A percentile compares a stretch with the other conserved stretches of the same genome.
phyloP scores from a whole-genome alignment of 2,888 invertebrate species.

The Nesidiocoris tenuis region DNA sequence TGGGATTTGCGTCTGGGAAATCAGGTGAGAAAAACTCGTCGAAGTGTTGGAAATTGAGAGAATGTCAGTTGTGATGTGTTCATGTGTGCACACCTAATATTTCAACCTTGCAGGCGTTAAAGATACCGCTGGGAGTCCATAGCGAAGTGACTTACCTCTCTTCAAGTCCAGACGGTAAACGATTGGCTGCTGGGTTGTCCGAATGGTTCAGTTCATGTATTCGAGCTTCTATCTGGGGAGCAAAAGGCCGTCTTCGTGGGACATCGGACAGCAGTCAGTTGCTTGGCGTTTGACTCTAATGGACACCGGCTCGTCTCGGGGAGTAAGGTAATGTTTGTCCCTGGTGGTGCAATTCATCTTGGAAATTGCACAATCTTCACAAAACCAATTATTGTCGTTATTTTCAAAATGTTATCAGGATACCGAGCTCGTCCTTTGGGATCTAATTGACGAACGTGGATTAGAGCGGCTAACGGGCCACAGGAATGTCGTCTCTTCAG shows the following conservation, averaged over 20 bases:
- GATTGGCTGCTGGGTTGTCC: constrained; percentile 88
- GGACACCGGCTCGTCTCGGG: constrained; percentile 88
- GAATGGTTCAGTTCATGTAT: constrained; percentile 84
- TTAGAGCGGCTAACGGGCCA: constrained; percentile 87
- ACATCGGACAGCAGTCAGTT: constrained; percentile 81
- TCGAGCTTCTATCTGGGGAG: constrained; percentile 72
- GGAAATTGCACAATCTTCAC: too few relatives aligned
- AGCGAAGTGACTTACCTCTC: constrained; percentile 71
- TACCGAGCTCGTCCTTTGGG: constrained; percentile 92
- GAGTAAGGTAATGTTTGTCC: constrained; percentile 65
- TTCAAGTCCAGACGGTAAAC: constrained; percentile 71
- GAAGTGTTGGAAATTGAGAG: too few relatives aligned
- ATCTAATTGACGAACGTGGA: constrained; percentile 88
- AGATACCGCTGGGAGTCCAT: constrained; percentile 59
- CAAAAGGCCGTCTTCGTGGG: constrained; percentile 74
- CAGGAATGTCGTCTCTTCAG: constrained; percentile 83
- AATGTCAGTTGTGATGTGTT: too few relatives aligned
- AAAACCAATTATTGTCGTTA: too few relatives aligned
- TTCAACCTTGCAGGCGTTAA: constrained; percentile 29
- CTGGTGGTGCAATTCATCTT: too few relatives aligned
- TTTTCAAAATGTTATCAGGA: constrained; percentile 71
- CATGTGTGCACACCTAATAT: too few relatives aligned
- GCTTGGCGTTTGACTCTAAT: constrained; percentile 76
- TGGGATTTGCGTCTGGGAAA: constrained; percentile 90
- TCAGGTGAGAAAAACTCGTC: too few relatives aligned